Evolutionary conservation across 2,888 invertebrate species (phyloP), one percentile per base, ranked within the genome.

Genomic region (Listrodromus nycthemerus): DNA sequence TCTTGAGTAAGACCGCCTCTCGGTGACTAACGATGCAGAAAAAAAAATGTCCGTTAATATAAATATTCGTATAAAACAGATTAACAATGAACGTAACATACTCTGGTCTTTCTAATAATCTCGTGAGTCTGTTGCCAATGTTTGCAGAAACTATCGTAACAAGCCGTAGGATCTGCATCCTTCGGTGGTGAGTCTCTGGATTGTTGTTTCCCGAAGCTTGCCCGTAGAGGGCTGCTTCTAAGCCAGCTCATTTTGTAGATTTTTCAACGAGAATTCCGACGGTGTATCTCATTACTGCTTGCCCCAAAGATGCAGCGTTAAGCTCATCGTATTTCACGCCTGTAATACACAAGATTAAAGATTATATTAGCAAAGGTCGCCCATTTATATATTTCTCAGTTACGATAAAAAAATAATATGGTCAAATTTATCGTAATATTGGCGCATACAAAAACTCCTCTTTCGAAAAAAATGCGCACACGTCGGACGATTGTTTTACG

Each of bases 111-210:
- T 86, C 95, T 94, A 89, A 98, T 97, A 82, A 98, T 97, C 87
- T 97, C 97, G 90, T 96, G 94, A 1, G 97, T 97, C 93, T 98
- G 98, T 91, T 98, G 97, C 98, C 98, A 98, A 93, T 98, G 98
- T 92, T 97, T 97, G 92, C 97, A 96, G 94, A 98, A 98, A 90
- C 98, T 98, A 93, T 97, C 98, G 92, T 97, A 97, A 93, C 98
- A 98, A 7, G 98, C 98, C 75, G 97, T 96, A 0, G 98, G 97
- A 94, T 98, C 98, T 89, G 96, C 96, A 91, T 96, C 96, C 84
- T 94, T 94, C 8, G 96, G 95, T 4, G 96, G 95, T 10, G 96
- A 96, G 89, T 96, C 96, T 55, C 96, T 95, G 71, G 95, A 95
- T 80, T 95, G 93, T 90, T 95, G 95, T 89, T 95, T 94, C 79